Evolutionary conservation across 2,888 invertebrate genomes (phyloP).

Genomic region (Antheraea assamensis): DNA sequence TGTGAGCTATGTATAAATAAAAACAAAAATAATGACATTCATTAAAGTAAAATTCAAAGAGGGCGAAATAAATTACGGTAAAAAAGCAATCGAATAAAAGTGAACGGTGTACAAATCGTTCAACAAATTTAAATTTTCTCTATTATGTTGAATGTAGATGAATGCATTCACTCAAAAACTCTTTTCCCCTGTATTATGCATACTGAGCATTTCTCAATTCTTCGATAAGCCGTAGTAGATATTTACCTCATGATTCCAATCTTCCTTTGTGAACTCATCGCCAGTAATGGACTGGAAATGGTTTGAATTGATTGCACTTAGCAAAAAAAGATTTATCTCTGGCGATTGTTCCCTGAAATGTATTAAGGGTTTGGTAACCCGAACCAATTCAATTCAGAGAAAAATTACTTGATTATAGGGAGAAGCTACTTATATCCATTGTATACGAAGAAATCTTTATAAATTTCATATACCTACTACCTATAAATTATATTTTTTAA

Average conservation of each 20-base stretch:
- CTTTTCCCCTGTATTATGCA: neutral
- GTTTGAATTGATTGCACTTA: slow-evolving; percentile 37
- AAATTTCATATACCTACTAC: too few species aligned
- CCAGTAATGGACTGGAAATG: slow-evolving; percentile 37
- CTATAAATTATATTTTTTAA: too few species aligned
- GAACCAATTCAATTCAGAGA: neutral
- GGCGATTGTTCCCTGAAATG: slow-evolving; percentile 30
- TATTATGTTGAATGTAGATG: slow-evolving; percentile 7
- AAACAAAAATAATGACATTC: neutral
- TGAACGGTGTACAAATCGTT: slow-evolving; percentile 26
- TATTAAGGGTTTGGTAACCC: slow-evolving; percentile 10
- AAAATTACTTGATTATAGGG: neutral
- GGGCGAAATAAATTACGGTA: neutral
- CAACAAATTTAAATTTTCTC: slow-evolving; percentile 17
- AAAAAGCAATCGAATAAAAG: neutral
- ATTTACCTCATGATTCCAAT: slow-evolving; percentile 27
- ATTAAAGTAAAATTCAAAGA: neutral
- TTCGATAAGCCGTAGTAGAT: neutral
- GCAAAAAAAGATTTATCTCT: slow-evolving; percentile 30
- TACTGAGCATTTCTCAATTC: neutral
- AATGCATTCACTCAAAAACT: neutral
- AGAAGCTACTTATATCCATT: neutral
- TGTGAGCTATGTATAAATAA: too few species aligned
- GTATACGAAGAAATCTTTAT: neutral
- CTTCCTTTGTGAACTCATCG: slow-evolving; percentile 35